Percentiles rank a stretch among this genome's conserved stretches.
Conservation (phyloP, 2,888 invertebrate species). For the Aricia artaxerxes region DNA sequence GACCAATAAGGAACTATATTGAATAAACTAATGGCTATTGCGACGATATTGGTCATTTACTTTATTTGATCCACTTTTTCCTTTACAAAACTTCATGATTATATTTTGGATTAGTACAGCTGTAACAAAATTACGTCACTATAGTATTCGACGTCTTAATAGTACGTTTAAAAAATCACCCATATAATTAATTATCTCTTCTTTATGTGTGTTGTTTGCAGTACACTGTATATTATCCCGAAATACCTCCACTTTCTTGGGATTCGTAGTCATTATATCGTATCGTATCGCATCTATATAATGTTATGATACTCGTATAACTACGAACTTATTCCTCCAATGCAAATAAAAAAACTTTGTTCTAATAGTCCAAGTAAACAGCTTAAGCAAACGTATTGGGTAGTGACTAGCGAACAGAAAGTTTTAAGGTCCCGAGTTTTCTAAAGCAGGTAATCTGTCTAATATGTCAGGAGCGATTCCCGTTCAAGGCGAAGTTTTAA, state of each 20-base stretch:
- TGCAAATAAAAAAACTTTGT: background rate
- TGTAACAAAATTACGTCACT: too few relatives aligned
- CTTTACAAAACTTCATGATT: background rate
- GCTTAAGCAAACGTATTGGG: background rate
- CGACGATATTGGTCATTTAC: constrained; percentile 49
- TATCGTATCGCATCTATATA: too few relatives aligned
- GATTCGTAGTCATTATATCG: too few relatives aligned
- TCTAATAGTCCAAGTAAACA: background rate
- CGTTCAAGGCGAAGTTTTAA: constrained; percentile 10
- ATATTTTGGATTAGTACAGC: background rate
- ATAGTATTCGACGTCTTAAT: too few relatives aligned
- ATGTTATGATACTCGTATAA: too few relatives aligned
- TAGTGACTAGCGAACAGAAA: constrained; percentile 1
- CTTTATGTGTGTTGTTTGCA: too few relatives aligned
- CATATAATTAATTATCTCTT: too few relatives aligned
- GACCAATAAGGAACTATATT: constrained; percentile 56
- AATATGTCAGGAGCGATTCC: constrained; percentile 4
- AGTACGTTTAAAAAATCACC: too few relatives aligned
- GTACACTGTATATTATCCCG: too few relatives aligned
- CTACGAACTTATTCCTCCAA: background rate
- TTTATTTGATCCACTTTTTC: constrained; percentile 28
- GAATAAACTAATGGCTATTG: constrained; percentile 54
- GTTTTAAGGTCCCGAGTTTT: background rate
- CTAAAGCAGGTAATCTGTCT: constrained; percentile 15
- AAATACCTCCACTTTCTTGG: too few relatives aligned